A percentile compares a stretch with the other conserved stretches of the same genome.
Evolutionary conservation across 1,140 invertebrate genomes (phyloP).

Genomic region (Plodia interpunctella): DNA sequence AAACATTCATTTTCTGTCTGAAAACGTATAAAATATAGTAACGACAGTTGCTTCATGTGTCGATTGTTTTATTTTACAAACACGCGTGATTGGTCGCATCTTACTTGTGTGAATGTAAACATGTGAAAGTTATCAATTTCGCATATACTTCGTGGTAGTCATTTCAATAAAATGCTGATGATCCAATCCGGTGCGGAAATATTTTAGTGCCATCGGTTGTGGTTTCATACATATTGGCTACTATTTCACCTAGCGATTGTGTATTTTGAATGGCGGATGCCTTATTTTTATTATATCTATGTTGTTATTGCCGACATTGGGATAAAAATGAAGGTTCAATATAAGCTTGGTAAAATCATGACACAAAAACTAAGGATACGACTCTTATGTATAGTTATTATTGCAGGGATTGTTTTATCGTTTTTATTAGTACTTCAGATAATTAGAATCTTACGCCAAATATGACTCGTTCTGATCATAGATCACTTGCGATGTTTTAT

Average conservation of each 20-base stretch:
- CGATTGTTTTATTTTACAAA: background rate
- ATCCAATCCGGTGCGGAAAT: constrained; percentile 30
- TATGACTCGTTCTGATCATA: no score
- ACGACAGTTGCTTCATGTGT: background rate
- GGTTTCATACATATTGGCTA: background rate
- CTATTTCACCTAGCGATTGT: background rate
- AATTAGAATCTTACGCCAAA: no score
- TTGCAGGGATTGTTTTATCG: no score
- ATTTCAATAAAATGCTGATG: constrained; percentile 34
- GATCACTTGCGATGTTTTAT: no score
- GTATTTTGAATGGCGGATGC: background rate
- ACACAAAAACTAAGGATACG: background rate
- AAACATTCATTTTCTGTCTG: no score
- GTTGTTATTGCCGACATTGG: background rate
- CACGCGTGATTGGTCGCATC: background rate
- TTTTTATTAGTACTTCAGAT: no score
- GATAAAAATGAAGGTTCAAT: background rate
- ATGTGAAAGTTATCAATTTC: constrained; percentile 18
- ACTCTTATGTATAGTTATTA: background rate
- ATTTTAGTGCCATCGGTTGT: background rate
- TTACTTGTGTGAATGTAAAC: constrained; percentile 3
- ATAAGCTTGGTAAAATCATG: background rate
- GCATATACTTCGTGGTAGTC: constrained; percentile 20
- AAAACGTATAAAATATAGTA: background rate
- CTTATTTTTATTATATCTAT: background rate